Conservation (phyloP, 2,113 vertebrate genomes). For the Nipponia nippon region DNA sequence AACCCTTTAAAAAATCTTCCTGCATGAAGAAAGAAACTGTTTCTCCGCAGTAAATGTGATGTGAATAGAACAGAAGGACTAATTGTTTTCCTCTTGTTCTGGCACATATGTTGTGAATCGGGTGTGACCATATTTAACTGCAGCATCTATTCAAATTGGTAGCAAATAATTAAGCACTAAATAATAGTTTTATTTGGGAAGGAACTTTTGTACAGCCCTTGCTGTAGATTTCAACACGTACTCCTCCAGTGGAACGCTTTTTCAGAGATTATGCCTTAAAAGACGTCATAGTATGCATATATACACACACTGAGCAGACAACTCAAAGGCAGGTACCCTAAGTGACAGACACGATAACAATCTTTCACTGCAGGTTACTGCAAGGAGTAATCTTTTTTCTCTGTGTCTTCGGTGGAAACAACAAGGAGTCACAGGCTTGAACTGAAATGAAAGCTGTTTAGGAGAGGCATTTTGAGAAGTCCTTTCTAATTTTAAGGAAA, state of each 20-base stretch:
- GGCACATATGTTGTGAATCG: not conserved
- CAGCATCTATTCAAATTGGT: not conserved
- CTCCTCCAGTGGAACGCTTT: not conserved
- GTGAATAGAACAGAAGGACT: not conserved
- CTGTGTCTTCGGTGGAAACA: not conserved
- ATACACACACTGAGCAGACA: not conserved
- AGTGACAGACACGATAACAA: not conserved
- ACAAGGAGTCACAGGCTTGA: not conserved
- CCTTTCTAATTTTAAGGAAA: not conserved
- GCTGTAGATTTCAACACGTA: not conserved
- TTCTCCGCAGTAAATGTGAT: not conserved
- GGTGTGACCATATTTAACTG: not conserved
- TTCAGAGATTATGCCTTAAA: not conserved
- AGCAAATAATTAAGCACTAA: not conserved
- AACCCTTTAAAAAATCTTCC: not conserved
- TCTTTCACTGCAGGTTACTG: not conserved
- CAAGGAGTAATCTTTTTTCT: not conserved
- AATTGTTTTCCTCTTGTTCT: slow-evolving; percentile 14
- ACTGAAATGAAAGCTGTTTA: not conserved
- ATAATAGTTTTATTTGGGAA: not conserved
- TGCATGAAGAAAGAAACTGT: not conserved
- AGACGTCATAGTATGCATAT: not conserved
- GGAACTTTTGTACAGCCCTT: not conserved
- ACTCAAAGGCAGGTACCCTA: not conserved
- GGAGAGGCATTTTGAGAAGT: not conserved